Evolutionary conservation across 2,797 vertebrate genomes (phyloP).

Genomic region (Tarsius wallacei): DNA sequence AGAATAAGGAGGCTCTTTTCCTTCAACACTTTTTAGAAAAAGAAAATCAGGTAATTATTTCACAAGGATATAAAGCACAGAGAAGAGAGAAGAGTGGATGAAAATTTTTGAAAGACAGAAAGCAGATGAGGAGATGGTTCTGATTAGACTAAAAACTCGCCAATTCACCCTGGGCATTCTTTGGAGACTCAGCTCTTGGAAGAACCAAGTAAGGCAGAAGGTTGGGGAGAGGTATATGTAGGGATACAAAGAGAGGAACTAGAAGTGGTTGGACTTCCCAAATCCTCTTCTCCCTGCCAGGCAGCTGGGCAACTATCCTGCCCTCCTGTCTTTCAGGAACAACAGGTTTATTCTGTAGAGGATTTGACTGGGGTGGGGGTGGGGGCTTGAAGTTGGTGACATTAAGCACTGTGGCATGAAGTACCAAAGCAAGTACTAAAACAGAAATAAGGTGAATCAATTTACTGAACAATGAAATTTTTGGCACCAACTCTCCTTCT

Average conservation of each 20-base stretch:
- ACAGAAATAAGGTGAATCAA: not conserved
- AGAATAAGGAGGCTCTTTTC: not conserved
- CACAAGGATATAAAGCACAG: not conserved
- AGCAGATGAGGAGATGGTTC: not conserved
- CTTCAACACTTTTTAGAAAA: not conserved
- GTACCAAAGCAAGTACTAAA: not conserved
- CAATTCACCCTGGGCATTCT: not conserved
- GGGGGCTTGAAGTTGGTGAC: not conserved
- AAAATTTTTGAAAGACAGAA: not conserved
- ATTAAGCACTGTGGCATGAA: not conserved
- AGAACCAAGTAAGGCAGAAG: not conserved
- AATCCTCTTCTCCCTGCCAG: not conserved
- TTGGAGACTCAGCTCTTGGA: not conserved
- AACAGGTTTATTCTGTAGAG: not conserved
- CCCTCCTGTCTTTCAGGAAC: not conserved
- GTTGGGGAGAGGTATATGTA: too few species aligned
- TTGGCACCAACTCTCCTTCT: not conserved
- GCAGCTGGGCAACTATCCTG: not conserved
- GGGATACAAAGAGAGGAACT: not conserved
- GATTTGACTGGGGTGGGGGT: not conserved
- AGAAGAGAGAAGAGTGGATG: not conserved
- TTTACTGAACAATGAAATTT: not conserved
- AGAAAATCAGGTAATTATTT: constrained; percentile 15
- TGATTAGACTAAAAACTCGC: not conserved
- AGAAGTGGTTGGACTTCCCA: not conserved